These are phyloP conservation scores for Drosophila affinis DNA, from an alignment of 2,888 invertebrate genomes.

Conservation along the genomic window DNA sequence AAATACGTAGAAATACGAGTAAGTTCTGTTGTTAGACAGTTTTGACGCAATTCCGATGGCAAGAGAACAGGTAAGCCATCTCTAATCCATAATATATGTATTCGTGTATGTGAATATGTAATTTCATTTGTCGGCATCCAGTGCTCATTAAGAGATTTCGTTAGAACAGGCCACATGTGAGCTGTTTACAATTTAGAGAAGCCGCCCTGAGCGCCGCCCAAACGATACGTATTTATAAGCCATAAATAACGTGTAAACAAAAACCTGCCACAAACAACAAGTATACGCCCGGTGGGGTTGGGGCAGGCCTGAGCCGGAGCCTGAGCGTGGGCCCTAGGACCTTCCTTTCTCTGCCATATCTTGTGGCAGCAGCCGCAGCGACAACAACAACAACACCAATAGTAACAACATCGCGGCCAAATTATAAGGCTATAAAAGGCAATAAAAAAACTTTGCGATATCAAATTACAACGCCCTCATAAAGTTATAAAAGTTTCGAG, in stretches of 20 bases:
- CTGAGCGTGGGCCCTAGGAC: conserved; percentile 16
- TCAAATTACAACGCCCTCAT: conserved; percentile 78
- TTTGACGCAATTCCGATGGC: conserved; percentile 15
- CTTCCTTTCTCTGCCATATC: conserved; percentile 10
- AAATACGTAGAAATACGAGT: background rate
- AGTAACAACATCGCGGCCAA: conserved; percentile 75
- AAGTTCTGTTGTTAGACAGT: background rate
- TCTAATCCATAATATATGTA: conserved; percentile 61
- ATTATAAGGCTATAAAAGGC: conserved; percentile 79
- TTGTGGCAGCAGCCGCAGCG: conserved; percentile 37
- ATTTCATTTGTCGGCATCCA: conserved; percentile 66
- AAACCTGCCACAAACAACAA: conserved; percentile 68
- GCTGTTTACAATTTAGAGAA: conserved; percentile 64
- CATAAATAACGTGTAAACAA: conserved; percentile 77
- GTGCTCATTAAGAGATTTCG: conserved; percentile 75
- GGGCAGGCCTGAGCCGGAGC: background rate
- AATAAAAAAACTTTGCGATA: conserved; percentile 77
- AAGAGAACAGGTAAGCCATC: conserved; percentile 35
- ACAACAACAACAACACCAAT: conserved; percentile 26
- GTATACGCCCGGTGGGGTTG: conserved; percentile 61
- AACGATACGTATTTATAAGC: conserved; percentile 71
- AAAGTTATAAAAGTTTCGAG: conserved; percentile 78
- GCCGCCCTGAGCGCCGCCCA: conserved; percentile 24
- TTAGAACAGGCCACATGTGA: conserved; percentile 59
- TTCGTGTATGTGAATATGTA: conserved; percentile 48